Conservation (phyloP, 2,888 invertebrate species). For the Mamestra brassicae region DNA sequence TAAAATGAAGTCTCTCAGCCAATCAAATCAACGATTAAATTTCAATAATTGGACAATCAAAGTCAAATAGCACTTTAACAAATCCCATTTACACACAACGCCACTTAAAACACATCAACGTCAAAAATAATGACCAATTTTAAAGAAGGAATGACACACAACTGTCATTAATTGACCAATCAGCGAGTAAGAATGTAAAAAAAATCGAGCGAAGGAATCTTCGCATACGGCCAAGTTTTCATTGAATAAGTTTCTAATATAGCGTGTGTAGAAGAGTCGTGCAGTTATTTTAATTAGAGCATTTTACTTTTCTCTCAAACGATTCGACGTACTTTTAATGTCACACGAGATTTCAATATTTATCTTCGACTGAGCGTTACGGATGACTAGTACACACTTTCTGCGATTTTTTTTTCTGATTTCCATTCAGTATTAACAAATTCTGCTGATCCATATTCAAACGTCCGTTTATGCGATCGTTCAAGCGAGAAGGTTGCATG, state of each 20-base stretch:
- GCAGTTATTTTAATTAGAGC: constrained; percentile 57
- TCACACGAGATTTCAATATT: constrained; percentile 60
- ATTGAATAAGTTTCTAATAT: constrained; percentile 64
- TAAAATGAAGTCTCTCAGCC: neutral
- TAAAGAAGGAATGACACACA: constrained; percentile 39
- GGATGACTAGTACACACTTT: constrained; percentile 66
- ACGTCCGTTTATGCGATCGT: constrained; percentile 38
- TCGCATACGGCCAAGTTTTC: constrained; percentile 34
- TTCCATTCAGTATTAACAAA: constrained; percentile 37
- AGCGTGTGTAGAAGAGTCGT: constrained; percentile 55
- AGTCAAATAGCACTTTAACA: constrained; percentile 11
- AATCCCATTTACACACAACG: constrained; percentile 13
- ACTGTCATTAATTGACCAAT: constrained; percentile 47
- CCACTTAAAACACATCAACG: constrained; percentile 17
- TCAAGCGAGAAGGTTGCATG: constrained; percentile 49
- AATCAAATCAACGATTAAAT: constrained; percentile 33
- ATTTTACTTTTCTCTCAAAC: constrained; percentile 66
- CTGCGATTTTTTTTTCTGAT: constrained; percentile 43
- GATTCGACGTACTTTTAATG: constrained; percentile 54
- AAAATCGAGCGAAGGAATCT: constrained; percentile 39
- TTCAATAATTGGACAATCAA: constrained; percentile 43
- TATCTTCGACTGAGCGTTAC: constrained; percentile 43
- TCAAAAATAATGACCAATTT: constrained; percentile 41
- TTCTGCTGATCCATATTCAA: constrained; percentile 47
- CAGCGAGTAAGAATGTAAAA: constrained; percentile 44